phyloP scores from a whole-genome alignment of 1,140 invertebrate genomes.

The Hyles euphorbiae region DNA sequence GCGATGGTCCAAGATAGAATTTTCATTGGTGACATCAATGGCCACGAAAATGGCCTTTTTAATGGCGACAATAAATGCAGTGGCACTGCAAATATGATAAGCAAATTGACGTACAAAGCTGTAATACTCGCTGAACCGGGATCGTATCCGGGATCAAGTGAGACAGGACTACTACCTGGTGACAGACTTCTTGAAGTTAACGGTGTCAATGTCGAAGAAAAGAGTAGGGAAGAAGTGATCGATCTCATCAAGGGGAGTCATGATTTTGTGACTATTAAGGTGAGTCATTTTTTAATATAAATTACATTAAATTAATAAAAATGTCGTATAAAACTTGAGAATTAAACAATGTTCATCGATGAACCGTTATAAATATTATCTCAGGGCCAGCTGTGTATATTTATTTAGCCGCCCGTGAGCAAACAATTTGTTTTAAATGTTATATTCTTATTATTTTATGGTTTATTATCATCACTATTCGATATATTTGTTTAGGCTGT shows the following conservation, averaged over 20 bases:
- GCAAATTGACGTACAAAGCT: slow-evolving; percentile 79
- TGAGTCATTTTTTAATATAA: slow-evolving; percentile 57
- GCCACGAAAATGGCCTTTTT: slow-evolving; percentile 47
- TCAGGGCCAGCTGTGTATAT: too few species aligned
- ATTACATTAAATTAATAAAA: slow-evolving; percentile 7
- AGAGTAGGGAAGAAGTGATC: slow-evolving; percentile 93
- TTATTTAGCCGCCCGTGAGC: too few species aligned
- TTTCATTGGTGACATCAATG: slow-evolving; percentile 57
- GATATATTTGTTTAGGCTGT: too few species aligned
- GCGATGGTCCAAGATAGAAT: slow-evolving; percentile 85
- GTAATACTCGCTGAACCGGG: slow-evolving; percentile 96
- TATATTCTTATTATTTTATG: too few species aligned
- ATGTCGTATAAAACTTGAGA: slow-evolving; percentile 4
- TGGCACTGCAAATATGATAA: slow-evolving; percentile 50
- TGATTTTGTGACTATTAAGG: slow-evolving; percentile 89
- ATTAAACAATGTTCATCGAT: background rate
- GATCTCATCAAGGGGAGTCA: slow-evolving; percentile 93
- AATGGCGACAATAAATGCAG: slow-evolving; percentile 63
- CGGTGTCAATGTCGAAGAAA: slow-evolving; percentile 88
- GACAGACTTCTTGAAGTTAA: slow-evolving; percentile 95
- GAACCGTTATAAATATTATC: too few species aligned
- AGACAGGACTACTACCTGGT: slow-evolving; percentile 92
- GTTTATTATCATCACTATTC: too few species aligned
- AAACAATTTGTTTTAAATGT: too few species aligned
- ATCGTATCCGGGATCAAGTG: slow-evolving; percentile 83